These are phyloP conservation scores for Zelleria hepariella DNA, from an alignment of 2,888 invertebrate genomes.

Conservation along the genomic window DNA sequence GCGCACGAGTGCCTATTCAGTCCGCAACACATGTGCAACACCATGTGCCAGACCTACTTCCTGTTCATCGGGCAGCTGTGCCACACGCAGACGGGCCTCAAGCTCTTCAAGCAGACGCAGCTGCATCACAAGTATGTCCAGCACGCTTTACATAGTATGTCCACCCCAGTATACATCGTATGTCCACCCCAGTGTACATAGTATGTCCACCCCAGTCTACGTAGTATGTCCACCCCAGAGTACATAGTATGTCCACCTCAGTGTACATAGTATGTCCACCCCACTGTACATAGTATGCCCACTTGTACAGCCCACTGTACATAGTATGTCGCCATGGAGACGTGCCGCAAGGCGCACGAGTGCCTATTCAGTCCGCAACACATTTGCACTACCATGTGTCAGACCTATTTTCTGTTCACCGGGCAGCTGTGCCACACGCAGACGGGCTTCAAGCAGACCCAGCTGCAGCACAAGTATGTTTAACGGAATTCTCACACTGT, in stretches of 20 bases:
- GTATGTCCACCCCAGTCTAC: no score
- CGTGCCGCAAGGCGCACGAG: constrained; percentile 84
- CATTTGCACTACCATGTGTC: constrained; percentile 90
- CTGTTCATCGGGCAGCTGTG: constrained; percentile 91
- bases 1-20: constrained; percentile 91
- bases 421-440: constrained; percentile 86
- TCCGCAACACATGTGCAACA: constrained; percentile 88
- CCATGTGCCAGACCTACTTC: constrained; percentile 95
- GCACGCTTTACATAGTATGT: no score
- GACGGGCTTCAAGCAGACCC: constrained; percentile 77
- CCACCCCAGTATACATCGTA: no score
- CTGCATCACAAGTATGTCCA: not conserved
- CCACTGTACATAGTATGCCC: no score
- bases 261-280: no score
- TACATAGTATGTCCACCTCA: no score
- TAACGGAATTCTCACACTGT: no score
- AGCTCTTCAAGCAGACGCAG: constrained; percentile 74
- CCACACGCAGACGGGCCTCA: constrained; percentile 77
- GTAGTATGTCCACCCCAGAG: no score
- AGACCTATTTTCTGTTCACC: constrained; percentile 94
- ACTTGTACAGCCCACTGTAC: no score
- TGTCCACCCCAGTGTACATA: no score
- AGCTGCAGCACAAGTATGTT: not conserved
- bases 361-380: constrained; percentile 90
- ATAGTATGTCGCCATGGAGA: no score